Evolutionary conservation across 2,888 invertebrate genomes (phyloP).

Genomic region (Dasysyrphus albostriatus): DNA sequence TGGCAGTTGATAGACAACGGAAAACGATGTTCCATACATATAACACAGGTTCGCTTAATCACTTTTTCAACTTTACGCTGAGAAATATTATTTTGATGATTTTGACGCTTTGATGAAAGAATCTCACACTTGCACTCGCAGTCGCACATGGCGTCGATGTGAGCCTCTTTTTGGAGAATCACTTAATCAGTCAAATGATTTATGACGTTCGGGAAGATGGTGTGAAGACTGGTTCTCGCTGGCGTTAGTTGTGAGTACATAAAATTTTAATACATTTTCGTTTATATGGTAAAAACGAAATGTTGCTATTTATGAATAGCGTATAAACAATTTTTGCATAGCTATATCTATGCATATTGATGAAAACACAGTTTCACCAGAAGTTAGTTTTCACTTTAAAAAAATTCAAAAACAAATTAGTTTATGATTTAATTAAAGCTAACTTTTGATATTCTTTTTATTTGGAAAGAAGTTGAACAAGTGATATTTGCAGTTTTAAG

Average conservation of each 20-base stretch:
- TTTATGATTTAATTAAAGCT: not conserved
- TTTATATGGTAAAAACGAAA: not conserved
- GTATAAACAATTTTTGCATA: not conserved
- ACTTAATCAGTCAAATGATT: constrained; percentile 69
- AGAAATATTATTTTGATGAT: constrained; percentile 63
- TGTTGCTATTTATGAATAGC: not conserved
- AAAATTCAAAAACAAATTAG: not conserved
- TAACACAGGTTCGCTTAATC: constrained; percentile 16
- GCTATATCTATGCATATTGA: too few species aligned
- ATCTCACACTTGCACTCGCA: not conserved
- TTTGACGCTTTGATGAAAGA: constrained; percentile 54
- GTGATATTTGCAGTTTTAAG: not conserved
- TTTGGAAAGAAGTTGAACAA: not conserved
- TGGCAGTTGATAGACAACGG: constrained; percentile 72
- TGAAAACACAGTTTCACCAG: not conserved
- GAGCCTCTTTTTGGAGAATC: constrained; percentile 20
- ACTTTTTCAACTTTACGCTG: constrained; percentile 14
- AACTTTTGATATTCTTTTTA: not conserved
- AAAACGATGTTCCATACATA: constrained; percentile 30
- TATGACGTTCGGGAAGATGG: constrained; percentile 22
- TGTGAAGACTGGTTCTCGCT: not conserved
- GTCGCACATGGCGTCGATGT: not conserved
- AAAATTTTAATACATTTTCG: not conserved
- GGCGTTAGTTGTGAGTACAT: not conserved
- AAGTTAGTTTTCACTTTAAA: not conserved